A percentile compares a stretch with the other conserved stretches of the same genome.
Evolutionary conservation across 2,113 vertebrate genomes (phyloP).

Genomic region (Ariopsis seemanni): DNA sequence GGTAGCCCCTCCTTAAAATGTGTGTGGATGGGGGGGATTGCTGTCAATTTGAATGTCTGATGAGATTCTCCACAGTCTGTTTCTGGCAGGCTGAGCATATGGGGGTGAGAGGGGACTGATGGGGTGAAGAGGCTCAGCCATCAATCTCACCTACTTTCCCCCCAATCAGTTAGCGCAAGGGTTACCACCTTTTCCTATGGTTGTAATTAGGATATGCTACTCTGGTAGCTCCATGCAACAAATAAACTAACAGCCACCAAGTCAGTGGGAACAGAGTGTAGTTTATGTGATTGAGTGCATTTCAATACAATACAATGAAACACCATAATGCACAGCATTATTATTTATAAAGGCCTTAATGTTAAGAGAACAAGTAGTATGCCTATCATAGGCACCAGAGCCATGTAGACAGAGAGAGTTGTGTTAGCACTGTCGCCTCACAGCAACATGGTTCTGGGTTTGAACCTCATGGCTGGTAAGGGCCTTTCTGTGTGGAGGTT

Average conservation of each 20-base stretch:
- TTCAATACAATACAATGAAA: neutral
- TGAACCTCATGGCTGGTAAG: too few species aligned
- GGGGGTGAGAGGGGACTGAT: constrained; percentile 35
- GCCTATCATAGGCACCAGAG: too few species aligned
- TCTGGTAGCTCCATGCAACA: neutral
- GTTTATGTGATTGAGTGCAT: neutral
- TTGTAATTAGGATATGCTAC: neutral
- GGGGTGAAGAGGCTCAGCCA: constrained; percentile 58
- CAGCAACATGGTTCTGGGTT: too few species aligned
- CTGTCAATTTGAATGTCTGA: constrained; percentile 63
- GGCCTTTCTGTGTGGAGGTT: too few species aligned
- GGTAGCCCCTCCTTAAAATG: neutral
- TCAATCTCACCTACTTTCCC: constrained; percentile 28
- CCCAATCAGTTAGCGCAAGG: constrained; percentile 30
- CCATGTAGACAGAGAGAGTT: too few species aligned
- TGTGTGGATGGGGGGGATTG: constrained; percentile 61
- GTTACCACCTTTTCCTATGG: constrained; percentile 17
- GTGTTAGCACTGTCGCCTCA: too few species aligned
- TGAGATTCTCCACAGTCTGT: constrained; percentile 65
- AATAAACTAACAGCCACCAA: neutral
- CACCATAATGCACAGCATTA: neutral
- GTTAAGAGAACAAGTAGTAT: neutral
- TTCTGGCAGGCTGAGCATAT: constrained; percentile 61
- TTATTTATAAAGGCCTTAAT: neutral
- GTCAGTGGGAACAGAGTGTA: neutral